Base-by-base conservation (phyloP, 2,113 vertebrate genomes). In the Microcebus lehilahytsara region DNA sequence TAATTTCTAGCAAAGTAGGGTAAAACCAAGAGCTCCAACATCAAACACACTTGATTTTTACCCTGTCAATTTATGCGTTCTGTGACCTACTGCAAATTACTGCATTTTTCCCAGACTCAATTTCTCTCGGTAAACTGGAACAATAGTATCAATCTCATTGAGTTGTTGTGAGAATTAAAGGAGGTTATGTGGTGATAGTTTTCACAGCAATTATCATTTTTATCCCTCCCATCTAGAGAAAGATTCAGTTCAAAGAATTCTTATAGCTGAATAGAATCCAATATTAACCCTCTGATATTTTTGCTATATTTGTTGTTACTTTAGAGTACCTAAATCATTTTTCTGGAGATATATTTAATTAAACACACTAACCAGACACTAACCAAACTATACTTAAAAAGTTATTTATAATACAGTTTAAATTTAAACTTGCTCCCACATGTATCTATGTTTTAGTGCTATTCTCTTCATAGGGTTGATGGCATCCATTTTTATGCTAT, bases 391-490 rank as follows among this genome's bases (percentile, higher is more conserved):
- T 34, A 49, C 14, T 83, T 90, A 19, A 95, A 95, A 86, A 92
- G 12, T 10, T 46, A 96, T 89, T 92, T 62, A 89, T 94, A 49
- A 96, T 66, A 66, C 1, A 51, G 93, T 96, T 93, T 84, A 94
- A 97, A 97, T 96, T 93, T 84, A 94, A 97, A 97, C 53, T 71
- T 60, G 96, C 90, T 90, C 42, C 46, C 32, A 74, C 83, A 96
- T 95, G 96, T 92, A 93, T 97, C 85, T 97, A 91, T 92, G 92
- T 42, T 91, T 79, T 40, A 85, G 53, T n/a, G 25, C 71, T 85
- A 75, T 85, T 97, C 91, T 96, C 91, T 71, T 97, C 51, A 78
- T 32, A 42, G 53, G 32, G 67, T 80, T 80, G 46, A 79, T 91
- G n/a, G 23, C 53, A 85, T 60, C 95, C 8, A n/a, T 89, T 97